Percentiles rank a stretch among this genome's conserved stretches.
phyloP scores from a whole-genome alignment of 2,797 vertebrate genomes.

The Gymnoscopelus braueri region DNA sequence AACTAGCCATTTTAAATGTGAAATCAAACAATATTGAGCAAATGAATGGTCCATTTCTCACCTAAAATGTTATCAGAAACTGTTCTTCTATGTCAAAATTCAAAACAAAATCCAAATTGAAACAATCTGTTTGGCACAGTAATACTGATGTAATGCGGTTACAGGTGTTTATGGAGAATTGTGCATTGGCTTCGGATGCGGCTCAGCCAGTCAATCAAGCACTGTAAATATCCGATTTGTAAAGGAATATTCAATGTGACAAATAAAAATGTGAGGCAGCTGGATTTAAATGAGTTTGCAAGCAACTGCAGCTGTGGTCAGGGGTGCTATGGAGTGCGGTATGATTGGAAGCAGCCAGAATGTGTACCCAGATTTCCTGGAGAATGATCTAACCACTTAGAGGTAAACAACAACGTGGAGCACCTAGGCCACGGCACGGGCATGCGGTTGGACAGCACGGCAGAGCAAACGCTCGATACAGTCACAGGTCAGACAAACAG shows the following conservation, averaged over 20 bases:
- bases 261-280: too few species aligned
- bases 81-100: too few species aligned
- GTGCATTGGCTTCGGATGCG: too few species aligned
- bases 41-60: too few species aligned
- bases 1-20: too few species aligned
- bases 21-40: too few species aligned
- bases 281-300: too few species aligned
- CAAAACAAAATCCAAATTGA: too few species aligned
- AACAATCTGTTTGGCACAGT: too few species aligned
- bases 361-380: slow-evolving; percentile 40
- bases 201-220: too few species aligned
- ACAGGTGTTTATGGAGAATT: too few species aligned
- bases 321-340: not conserved
- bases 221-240: not conserved
- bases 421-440: slow-evolving; percentile 30
- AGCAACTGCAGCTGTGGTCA: not conserved
- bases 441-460: slow-evolving; percentile 16
- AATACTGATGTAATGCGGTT: not conserved
- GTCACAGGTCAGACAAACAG: slow-evolving; percentile 52
- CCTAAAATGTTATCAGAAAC: too few species aligned
- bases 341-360: slow-evolving; percentile 8
- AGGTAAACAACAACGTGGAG: slow-evolving; percentile 58
- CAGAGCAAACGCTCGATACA: slow-evolving; percentile 35
- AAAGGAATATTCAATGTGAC: not conserved
- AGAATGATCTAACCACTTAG: slow-evolving; percentile 43